Conservation (phyloP, 2,113 vertebrate species). For the Plecturocebus donacophilus region DNA sequence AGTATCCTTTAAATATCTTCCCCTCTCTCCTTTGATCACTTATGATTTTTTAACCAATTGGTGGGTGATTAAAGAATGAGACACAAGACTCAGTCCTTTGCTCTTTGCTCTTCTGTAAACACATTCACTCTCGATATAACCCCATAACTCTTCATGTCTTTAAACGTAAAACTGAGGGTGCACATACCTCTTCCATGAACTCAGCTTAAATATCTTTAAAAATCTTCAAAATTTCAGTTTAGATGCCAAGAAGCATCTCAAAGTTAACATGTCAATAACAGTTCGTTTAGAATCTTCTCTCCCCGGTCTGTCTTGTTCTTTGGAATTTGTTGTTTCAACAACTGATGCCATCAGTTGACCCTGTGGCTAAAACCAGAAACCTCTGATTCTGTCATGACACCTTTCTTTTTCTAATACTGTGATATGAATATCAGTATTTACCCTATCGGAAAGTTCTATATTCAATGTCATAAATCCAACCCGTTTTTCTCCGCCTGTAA, state of each 20-base stretch:
- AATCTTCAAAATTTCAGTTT: background rate
- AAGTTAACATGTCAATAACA: background rate
- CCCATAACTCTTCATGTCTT: background rate
- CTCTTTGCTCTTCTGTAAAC: background rate
- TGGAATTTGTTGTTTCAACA: background rate
- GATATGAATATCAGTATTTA: background rate
- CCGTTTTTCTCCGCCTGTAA: rapidly evolving
- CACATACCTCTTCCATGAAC: background rate
- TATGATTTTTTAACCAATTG: background rate
- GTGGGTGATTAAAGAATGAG: background rate
- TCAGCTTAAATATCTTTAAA: background rate
- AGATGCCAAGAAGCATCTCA: background rate
- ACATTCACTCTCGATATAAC: background rate
- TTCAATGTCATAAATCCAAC: background rate
- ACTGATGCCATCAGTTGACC: background rate
- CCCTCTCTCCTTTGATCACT: background rate
- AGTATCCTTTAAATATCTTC: background rate
- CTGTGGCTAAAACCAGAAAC: background rate
- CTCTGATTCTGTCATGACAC: background rate
- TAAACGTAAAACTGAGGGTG: background rate
- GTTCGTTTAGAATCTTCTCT: background rate
- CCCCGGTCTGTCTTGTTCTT: background rate
- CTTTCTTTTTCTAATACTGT: background rate
- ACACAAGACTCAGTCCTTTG: background rate
- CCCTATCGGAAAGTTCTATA: background rate